Conservation (phyloP, 2,113 vertebrate genomes). For the Hemiscyllium ocellatum region DNA sequence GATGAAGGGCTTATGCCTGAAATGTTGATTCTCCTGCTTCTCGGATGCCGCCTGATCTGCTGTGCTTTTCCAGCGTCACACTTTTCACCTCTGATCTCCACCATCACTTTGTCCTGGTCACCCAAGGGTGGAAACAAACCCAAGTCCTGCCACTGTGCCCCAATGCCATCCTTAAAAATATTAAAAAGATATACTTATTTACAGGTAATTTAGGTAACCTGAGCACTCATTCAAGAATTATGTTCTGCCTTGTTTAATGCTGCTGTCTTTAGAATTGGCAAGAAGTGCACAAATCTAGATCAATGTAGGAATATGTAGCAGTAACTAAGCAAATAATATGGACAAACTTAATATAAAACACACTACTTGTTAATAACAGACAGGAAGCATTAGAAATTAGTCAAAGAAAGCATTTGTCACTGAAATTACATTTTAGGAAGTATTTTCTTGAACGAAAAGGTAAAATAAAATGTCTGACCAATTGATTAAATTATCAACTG, state of each 20-base stretch:
- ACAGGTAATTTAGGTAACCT: neutral
- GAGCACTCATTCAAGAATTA: too few species aligned
- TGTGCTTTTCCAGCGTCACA: too few species aligned
- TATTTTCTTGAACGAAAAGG: neutral
- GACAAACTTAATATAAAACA: slow-evolving; percentile 42
- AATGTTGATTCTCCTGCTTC: too few species aligned
- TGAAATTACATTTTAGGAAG: slow-evolving; percentile 4
- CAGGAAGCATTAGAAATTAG: slow-evolving; percentile 14
- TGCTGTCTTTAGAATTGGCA: slow-evolving; percentile 25
- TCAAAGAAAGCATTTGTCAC: neutral
- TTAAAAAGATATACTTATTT: neutral
- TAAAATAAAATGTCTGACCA: neutral
- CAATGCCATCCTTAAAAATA: too few species aligned
- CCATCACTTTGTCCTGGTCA: too few species aligned
- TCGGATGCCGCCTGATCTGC: too few species aligned
- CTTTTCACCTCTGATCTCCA: too few species aligned
- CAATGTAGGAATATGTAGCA: slow-evolving; percentile 42
- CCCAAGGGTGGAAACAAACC: too few species aligned
- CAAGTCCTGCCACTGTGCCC: too few species aligned
- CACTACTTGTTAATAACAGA: slow-evolving; percentile 29
- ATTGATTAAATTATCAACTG: neutral
- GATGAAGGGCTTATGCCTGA: too few species aligned
- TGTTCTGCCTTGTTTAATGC: neutral
- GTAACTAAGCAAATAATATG: slow-evolving; percentile 41
- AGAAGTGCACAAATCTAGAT: neutral